Evolutionary conservation across 1,140 invertebrate species (phyloP).

Genomic region (Caenorhabditis inopinata): DNA sequence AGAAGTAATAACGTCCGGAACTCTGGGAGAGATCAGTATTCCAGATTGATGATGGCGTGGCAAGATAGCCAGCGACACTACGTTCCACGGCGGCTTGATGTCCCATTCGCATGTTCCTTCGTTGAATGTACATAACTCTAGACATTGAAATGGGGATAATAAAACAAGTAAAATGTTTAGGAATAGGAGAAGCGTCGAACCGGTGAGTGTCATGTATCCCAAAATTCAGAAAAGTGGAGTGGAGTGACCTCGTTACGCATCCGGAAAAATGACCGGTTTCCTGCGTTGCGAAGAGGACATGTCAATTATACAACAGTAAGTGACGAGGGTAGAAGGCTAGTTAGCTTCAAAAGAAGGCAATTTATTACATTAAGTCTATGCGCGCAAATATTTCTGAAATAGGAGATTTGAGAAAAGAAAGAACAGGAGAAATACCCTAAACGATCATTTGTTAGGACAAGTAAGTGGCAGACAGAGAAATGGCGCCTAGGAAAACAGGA

Average conservation of each 20-base stretch:
- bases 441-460: conserved; percentile 10
- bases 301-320: conserved; percentile 29
- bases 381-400: background rate
- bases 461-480: background rate
- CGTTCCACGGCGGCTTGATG: conserved; percentile 15
- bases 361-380: conserved; percentile 32
- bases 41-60: conserved; percentile 7
- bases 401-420: background rate
- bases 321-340: background rate
- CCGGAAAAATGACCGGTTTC: conserved; percentile 10
- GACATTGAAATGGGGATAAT: background rate
- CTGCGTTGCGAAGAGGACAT: background rate
- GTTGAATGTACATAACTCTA: background rate
- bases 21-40: background rate
- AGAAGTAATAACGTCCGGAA: conserved; percentile 1
- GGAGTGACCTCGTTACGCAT: background rate
- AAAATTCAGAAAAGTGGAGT: background rate
- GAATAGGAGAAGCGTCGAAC: background rate
- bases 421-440: background rate
- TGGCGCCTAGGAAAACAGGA: background rate
- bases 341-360: background rate
- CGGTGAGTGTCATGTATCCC: conserved; percentile 23
- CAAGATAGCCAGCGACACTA: background rate
- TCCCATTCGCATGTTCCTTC: conserved; percentile 25
- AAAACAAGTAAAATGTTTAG: background rate